phyloP scores from a whole-genome alignment of 2,113 vertebrate genomes.

The Serinus canaria region DNA sequence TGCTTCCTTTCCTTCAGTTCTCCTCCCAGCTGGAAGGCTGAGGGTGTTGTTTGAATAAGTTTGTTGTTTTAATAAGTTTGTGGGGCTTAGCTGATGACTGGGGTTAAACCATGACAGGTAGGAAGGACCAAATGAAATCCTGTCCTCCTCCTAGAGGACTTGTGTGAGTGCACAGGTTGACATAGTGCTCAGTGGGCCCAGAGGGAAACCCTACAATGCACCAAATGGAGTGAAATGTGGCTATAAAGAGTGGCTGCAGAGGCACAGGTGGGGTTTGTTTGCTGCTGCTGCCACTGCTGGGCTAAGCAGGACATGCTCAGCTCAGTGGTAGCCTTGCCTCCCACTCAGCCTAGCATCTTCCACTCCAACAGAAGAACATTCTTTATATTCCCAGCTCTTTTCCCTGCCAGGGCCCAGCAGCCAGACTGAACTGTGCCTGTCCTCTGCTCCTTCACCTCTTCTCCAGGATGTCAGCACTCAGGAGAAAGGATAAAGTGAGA shows the following conservation, averaged over 20 bases:
- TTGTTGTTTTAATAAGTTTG: neutral
- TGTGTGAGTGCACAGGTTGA: neutral
- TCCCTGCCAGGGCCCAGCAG: neutral
- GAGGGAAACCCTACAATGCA: neutral
- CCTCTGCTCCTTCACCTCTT: neutral
- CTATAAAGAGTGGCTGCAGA: neutral
- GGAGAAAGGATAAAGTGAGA: neutral
- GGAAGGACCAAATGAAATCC: neutral
- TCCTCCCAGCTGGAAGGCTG: rapidly evolving
- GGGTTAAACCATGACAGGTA: rapidly evolving
- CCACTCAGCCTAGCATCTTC: neutral
- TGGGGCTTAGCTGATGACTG: neutral
- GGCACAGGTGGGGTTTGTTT: neutral
- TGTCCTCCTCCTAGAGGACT: neutral
- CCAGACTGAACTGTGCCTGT: neutral
- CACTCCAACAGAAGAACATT: neutral
- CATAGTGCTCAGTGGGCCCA: neutral
- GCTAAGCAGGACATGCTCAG: rapidly evolving
- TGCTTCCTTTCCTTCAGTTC: neutral
- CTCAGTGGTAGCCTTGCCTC: neutral
- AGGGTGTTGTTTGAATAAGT: neutral
- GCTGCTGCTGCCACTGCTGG: rapidly evolving
- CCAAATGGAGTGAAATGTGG: neutral
- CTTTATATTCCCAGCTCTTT: neutral
- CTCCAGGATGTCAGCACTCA: rapidly evolving